Percentiles rank a stretch among this genome's conserved stretches.
Evolutionary conservation across 1,140 invertebrate genomes (phyloP).

Genomic region (Zaprionus davidi): DNA sequence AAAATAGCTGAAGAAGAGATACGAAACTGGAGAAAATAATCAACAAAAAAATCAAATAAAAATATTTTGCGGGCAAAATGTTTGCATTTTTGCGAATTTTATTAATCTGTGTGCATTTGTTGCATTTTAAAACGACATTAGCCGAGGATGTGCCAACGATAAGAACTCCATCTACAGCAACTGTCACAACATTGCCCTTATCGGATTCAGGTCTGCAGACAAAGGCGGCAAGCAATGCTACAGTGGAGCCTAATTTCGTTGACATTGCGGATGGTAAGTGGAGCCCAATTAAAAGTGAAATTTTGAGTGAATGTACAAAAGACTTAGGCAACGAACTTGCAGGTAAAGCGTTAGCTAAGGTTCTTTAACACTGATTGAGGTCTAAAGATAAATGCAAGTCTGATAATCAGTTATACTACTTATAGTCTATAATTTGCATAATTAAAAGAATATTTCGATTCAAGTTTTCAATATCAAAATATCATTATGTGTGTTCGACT

Average conservation of each 20-base stretch:
- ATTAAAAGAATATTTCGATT: too few relatives aligned
- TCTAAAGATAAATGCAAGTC: too few relatives aligned
- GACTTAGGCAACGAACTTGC: constrained; percentile 44
- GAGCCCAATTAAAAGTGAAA: constrained; percentile 35
- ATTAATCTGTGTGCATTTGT: constrained; percentile 80
- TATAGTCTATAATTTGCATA: too few relatives aligned
- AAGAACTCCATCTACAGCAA: constrained; percentile 29
- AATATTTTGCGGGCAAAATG: constrained; percentile 56
- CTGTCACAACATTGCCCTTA: constrained; percentile 11
- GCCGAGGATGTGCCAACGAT: constrained; percentile 55
- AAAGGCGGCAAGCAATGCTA: constrained; percentile 49
- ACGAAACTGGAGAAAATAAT: constrained; percentile 22
- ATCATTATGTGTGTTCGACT: too few relatives aligned
- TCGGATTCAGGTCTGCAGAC: constrained; percentile 25
- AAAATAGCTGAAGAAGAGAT: constrained; percentile 58
- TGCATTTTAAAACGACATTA: constrained; percentile 75
- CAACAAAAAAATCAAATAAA: constrained; percentile 30
- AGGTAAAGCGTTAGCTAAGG: not conserved
- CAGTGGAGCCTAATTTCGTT: constrained; percentile 21
- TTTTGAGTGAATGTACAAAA: constrained; percentile 30
- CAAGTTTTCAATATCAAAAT: too few relatives aligned
- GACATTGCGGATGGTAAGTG: constrained; percentile 32
- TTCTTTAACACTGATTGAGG: too few relatives aligned
- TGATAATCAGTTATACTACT: too few relatives aligned
- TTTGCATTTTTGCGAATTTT: constrained; percentile 74